These are phyloP conservation scores for Andrena hattorfiana DNA, from an alignment of 2,888 invertebrate species.

Conservation along the genomic window DNA sequence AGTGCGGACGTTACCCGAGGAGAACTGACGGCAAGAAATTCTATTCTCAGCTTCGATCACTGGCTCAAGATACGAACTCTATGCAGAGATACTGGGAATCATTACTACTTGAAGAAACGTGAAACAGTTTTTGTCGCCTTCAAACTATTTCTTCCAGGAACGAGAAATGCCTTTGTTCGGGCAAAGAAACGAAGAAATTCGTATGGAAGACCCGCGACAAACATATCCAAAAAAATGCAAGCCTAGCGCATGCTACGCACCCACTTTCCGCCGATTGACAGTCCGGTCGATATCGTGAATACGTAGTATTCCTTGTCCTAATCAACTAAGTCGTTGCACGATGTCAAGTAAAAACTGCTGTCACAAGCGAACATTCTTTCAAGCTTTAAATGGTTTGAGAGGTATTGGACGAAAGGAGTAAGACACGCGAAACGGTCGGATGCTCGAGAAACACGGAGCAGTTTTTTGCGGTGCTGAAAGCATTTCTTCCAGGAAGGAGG, in stretches of 20 bases:
- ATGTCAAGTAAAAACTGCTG: not conserved
- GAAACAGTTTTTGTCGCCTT: not conserved
- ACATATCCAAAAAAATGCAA: not conserved
- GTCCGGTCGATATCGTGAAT: too few species aligned
- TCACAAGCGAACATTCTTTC: not conserved
- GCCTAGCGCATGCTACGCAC: too few species aligned
- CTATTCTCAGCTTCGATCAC: too few species aligned
- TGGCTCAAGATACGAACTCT: not conserved
- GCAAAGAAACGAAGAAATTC: constrained; percentile 44
- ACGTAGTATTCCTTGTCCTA: too few species aligned
- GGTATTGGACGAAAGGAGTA: constrained; percentile 1
- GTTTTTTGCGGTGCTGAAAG: constrained; percentile 9
- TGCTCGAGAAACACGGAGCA: constrained; percentile 7
- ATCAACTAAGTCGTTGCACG: too few species aligned
- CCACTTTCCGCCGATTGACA: too few species aligned
- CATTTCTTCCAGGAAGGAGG: constrained; percentile 45
- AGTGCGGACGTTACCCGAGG: too few species aligned
- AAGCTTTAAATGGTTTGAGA: not conserved
- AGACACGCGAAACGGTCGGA: constrained; percentile 12
- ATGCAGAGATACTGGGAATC: not conserved
- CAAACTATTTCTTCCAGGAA: constrained; percentile 43
- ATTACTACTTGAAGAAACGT: constrained; percentile 1
- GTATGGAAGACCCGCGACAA: not conserved
- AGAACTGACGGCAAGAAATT: too few species aligned
- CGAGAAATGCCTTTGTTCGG: constrained; percentile 31